phyloP scores from a whole-genome alignment of 2,797 vertebrate genomes.

The Rhincodon typus region DNA sequence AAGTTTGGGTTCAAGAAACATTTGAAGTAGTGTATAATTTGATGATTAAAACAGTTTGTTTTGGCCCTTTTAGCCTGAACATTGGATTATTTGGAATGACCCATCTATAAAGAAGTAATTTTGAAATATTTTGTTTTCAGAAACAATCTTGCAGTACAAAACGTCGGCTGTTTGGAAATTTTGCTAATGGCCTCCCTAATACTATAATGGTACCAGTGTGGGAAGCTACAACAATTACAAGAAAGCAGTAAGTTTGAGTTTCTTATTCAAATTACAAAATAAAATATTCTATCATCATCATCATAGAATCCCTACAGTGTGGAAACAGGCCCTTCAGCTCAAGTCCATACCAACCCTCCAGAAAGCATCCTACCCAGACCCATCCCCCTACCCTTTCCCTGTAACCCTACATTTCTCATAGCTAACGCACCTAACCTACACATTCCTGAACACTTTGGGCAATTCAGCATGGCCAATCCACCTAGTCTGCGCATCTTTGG shows the following conservation, averaged over 20 bases:
- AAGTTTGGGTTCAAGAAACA: neutral
- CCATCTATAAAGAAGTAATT: constrained; percentile 6
- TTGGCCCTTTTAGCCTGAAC: neutral
- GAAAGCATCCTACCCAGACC: no score
- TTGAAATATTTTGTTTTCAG: constrained; percentile 3
- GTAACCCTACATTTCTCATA: no score
- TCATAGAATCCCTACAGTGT: no score
- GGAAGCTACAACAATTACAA: constrained; percentile 34
- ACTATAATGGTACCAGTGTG: constrained; percentile 33
- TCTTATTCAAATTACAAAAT: neutral
- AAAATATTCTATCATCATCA: neutral
- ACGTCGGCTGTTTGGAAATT: constrained; percentile 23
- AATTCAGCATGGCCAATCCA: no score
- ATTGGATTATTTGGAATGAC: neutral
- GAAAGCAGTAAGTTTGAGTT: constrained; percentile 27
- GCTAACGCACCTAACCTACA: no score
- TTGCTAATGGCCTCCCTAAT: constrained; percentile 32
- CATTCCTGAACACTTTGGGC: no score
- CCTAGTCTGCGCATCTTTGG: no score
- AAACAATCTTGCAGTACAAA: neutral
- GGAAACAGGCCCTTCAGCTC: no score
- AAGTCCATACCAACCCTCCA: no score
- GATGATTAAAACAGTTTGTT: neutral
- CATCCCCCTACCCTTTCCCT: no score
- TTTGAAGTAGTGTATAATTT: neutral